A percentile compares a stretch with the other conserved stretches of the same genome.
phyloP scores from a whole-genome alignment of 1,140 invertebrate species.

The Lasioglossum albipes region DNA sequence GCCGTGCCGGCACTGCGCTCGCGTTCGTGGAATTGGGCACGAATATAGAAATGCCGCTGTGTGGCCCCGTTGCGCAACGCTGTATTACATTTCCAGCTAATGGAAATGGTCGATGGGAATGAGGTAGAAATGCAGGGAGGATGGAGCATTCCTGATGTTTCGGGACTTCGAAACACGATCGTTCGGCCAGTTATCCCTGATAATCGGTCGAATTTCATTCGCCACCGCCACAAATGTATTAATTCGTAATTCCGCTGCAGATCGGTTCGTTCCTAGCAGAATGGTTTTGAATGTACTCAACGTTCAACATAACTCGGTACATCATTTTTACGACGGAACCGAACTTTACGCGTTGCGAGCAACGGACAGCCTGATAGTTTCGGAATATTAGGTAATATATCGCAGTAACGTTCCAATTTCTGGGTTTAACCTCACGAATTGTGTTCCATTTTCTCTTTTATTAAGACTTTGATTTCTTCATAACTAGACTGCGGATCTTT shows the following conservation, averaged over 20 bases:
- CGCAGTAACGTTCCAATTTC: too few species aligned
- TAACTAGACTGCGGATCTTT: too few species aligned
- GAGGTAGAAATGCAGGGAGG: conserved; percentile 52
- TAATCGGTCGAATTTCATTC: conserved; percentile 65
- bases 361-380: background rate
- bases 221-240: conserved; percentile 60
- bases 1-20: too few species aligned
- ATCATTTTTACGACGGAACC: conserved; percentile 12
- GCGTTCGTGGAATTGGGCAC: conserved; percentile 9
- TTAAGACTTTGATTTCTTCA: too few species aligned
- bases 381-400: background rate
- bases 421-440: too few species aligned
- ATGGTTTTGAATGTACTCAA: conserved; percentile 36
- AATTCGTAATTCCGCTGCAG: conserved; percentile 58
- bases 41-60: background rate
- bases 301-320: conserved; percentile 35
- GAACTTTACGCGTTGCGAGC: background rate
- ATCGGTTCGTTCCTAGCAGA: conserved; percentile 46
- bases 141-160: conserved; percentile 64
- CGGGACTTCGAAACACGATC: conserved; percentile 64
- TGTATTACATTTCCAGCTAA: conserved; percentile 66
- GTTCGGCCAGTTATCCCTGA: conserved; percentile 61
- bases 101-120: conserved; percentile 63
- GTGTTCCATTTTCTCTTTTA: too few species aligned
- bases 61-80: conserved; percentile 37